phyloP scores from a whole-genome alignment of 2,797 vertebrate genomes.

The Acanthiza pusilla region DNA sequence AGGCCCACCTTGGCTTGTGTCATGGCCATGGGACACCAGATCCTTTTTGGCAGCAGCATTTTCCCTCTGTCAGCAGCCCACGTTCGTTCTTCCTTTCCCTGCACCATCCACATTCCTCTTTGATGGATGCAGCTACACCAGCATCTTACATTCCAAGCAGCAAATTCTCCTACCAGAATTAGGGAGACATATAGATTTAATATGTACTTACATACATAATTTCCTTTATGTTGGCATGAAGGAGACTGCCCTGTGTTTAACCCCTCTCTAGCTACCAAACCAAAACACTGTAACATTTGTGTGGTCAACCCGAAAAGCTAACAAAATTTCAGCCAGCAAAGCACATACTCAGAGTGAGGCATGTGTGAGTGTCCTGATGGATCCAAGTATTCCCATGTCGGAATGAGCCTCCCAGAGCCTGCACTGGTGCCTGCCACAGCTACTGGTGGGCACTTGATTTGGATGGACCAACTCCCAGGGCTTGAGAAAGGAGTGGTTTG shows the following conservation, averaged over 20 bases:
- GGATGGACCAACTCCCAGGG: background rate
- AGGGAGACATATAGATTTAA: background rate
- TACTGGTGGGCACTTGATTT: background rate
- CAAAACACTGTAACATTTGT: background rate
- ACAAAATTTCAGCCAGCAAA: background rate
- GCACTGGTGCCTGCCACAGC: rapidly evolving
- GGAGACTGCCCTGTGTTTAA: background rate
- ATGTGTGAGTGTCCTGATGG: background rate
- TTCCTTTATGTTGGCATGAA: background rate
- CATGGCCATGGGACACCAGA: rapidly evolving
- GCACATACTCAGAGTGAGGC: background rate
- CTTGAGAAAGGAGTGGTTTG: background rate
- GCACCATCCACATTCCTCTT: rapidly evolving
- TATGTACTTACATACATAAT: rapidly evolving
- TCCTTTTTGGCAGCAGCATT: no score
- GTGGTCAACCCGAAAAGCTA: background rate
- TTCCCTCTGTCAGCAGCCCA: background rate
- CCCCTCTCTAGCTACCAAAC: background rate
- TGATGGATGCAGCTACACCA: rapidly evolving
- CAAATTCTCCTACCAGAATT: background rate
- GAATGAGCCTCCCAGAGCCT: background rate
- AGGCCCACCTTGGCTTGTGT: background rate
- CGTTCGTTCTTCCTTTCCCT: rapidly evolving
- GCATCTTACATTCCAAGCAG: background rate
- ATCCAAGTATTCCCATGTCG: rapidly evolving